Evolutionary conservation across 1,140 invertebrate species (phyloP).

Genomic region (Brachionus rotundiformis): DNA sequence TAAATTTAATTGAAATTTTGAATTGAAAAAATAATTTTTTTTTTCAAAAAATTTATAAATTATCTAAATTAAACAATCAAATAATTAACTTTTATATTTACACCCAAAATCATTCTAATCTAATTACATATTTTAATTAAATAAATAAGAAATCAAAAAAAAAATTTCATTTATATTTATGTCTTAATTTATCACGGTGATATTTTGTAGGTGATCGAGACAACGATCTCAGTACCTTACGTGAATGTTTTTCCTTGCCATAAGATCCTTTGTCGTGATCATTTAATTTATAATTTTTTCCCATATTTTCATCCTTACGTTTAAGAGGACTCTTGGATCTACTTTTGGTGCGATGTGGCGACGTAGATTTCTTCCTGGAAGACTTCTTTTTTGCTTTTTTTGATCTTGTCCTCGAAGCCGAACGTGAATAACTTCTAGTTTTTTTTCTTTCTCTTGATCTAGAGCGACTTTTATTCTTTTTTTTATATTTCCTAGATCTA

Average conservation of each 20-base stretch:
- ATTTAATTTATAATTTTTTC: not conserved
- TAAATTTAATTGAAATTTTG: too few species aligned
- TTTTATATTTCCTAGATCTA: slow-evolving; percentile 7
- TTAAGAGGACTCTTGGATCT: not conserved
- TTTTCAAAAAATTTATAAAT: too few species aligned
- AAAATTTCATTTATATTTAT: slow-evolving; percentile 1
- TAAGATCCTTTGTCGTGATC: not conserved
- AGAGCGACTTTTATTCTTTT: slow-evolving; percentile 21
- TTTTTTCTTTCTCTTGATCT: not conserved
- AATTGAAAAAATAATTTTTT: too few species aligned
- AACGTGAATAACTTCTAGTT: slow-evolving; percentile 4
- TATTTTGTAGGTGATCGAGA: slow-evolving; percentile 6
- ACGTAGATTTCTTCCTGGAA: not conserved
- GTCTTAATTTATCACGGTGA: not conserved
- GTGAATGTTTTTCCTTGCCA: not conserved
- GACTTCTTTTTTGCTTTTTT: slow-evolving; percentile 25
- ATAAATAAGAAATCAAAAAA: not conserved
- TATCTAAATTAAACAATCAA: not conserved
- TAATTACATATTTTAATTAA: not conserved
- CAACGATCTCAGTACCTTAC: not conserved
- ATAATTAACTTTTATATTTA: not conserved
- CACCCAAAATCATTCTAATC: not conserved
- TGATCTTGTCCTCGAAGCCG: not conserved
- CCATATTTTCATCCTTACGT: not conserved
- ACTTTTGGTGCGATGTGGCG: not conserved